These are phyloP conservation scores for Tragelaphus scriptus DNA, from an alignment of 2,113 vertebrate species.

Conservation along the genomic window DNA sequence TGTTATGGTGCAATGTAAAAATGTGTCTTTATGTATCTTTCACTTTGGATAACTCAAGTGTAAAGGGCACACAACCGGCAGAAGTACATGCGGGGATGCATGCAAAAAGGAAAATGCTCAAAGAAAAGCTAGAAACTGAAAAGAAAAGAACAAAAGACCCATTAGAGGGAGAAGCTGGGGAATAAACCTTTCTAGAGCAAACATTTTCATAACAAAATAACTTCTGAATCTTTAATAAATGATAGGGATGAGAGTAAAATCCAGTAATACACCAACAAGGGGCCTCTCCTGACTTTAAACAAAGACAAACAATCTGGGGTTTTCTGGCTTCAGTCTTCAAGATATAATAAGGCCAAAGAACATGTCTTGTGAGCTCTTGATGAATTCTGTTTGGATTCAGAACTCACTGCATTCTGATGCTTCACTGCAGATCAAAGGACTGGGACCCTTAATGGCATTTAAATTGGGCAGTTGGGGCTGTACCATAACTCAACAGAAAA, in stretches of 20 bases:
- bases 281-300: constrained; percentile 81
- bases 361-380: constrained; percentile 73
- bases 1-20: constrained; percentile 66
- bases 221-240: constrained; percentile 25
- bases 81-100: constrained; percentile 58
- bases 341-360: constrained; percentile 77
- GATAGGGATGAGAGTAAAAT: constrained; percentile 48
- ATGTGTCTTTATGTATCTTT: constrained; percentile 17
- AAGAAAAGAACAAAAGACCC: constrained; percentile 62
- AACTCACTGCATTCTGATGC: constrained; percentile 68
- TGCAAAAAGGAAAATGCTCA: constrained; percentile 54
- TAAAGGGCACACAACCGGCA: constrained; percentile 57
- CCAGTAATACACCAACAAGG: constrained; percentile 81
- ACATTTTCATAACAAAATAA: constrained; percentile 65
- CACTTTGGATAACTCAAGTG: constrained; percentile 49
- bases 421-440: constrained; percentile 65
- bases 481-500: constrained; percentile 80
- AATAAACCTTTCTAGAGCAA: constrained; percentile 57
- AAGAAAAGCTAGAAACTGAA: constrained; percentile 61
- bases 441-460: constrained; percentile 74
- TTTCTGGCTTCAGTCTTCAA: constrained; percentile 81
- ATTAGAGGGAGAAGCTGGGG: constrained; percentile 56
- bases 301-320: neutral
- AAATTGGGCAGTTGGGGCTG: constrained; percentile 79
- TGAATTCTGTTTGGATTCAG: constrained; percentile 78